These are phyloP conservation scores for Agrotis clavis DNA, from an alignment of 2,888 invertebrate genomes.

Conservation along the genomic window DNA sequence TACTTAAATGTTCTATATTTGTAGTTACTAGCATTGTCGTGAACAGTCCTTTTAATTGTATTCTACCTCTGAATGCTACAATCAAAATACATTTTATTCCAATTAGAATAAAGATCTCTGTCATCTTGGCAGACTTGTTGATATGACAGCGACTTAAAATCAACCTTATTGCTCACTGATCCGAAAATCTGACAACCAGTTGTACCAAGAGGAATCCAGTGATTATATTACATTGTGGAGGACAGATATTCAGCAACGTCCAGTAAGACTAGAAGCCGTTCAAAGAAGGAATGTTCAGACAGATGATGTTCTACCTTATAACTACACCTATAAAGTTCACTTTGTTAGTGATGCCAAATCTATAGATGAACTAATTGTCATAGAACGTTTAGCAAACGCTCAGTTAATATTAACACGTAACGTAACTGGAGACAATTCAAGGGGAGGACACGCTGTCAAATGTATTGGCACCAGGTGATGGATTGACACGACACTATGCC, in stretches of 20 bases:
- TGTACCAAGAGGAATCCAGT: too few species aligned
- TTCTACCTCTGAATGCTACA: background rate
- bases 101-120: background rate
- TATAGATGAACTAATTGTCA: background rate
- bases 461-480: conserved; percentile 42
- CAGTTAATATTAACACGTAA: conserved; percentile 44
- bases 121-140: background rate
- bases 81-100: background rate
- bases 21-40: conserved; percentile 13
- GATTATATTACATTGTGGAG: too few species aligned
- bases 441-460: conserved; percentile 58
- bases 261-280: too few species aligned
- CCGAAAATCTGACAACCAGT: too few species aligned
- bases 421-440: conserved; percentile 43
- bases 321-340: background rate
- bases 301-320: too few species aligned
- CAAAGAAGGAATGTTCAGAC: too few species aligned
- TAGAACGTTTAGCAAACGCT: background rate
- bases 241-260: too few species aligned
- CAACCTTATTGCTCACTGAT: background rate
- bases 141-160: background rate
- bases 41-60: conserved; percentile 1
- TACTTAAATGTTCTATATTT: conserved; percentile 23
- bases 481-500: conserved; percentile 43
- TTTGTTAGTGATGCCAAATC: background rate